Percentiles rank a stretch among this genome's conserved stretches.
phyloP scores from a whole-genome alignment of 2,797 vertebrate species.

The Schizopygopsis pylzovi region DNA sequence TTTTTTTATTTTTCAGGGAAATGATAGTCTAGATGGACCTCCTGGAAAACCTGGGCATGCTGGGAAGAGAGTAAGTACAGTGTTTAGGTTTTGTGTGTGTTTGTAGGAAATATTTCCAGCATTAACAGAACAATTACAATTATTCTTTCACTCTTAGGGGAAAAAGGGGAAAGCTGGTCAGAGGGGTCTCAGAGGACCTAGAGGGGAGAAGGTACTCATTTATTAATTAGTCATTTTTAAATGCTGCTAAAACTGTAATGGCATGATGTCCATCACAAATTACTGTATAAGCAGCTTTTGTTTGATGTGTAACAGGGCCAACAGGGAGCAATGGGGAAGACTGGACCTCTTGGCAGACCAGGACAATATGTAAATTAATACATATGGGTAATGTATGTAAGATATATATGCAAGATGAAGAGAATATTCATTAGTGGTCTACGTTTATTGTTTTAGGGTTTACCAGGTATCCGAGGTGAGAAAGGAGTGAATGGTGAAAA shows the following conservation, averaged over 20 bases:
- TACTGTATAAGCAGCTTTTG: not conserved
- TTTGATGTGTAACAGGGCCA: constrained; percentile 70
- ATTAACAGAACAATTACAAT: not conserved
- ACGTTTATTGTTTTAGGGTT: constrained; percentile 71
- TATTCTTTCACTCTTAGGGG: constrained; percentile 69
- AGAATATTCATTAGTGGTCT: not conserved
- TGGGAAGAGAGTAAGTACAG: constrained; percentile 75
- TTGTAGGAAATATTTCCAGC: not conserved
- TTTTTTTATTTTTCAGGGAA: constrained; percentile 68
- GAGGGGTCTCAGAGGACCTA: constrained; percentile 72
- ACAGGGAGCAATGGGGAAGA: constrained; percentile 69
- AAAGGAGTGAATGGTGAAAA: constrained; percentile 71
- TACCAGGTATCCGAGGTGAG: constrained; percentile 70
- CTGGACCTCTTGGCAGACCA: constrained; percentile 74
- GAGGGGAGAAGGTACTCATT: constrained; percentile 78
- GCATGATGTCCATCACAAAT: not conserved
- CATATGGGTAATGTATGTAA: not conserved
- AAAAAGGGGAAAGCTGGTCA: constrained; percentile 79
- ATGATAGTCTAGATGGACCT: constrained; percentile 67
- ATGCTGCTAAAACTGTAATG: not conserved
- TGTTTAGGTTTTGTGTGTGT: not conserved
- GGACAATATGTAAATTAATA: constrained; percentile 77
- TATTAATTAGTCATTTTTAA: not conserved
- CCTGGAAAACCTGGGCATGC: constrained; percentile 71
- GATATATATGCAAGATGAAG: not conserved